These are phyloP conservation scores for Poecilia latipinna DNA, from an alignment of 2,113 vertebrate species.

Conservation along the genomic window DNA sequence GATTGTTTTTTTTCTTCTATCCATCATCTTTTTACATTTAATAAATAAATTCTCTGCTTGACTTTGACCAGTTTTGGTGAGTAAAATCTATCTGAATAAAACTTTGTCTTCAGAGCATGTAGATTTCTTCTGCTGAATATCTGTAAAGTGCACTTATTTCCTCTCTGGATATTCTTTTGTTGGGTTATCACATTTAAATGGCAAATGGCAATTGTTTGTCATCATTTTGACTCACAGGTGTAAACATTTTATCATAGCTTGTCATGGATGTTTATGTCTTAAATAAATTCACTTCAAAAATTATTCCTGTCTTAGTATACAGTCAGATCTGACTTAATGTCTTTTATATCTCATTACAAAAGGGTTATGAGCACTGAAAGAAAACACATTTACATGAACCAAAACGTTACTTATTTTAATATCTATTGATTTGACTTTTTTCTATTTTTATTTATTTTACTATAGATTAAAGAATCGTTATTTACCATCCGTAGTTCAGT, in stretches of 20 bases:
- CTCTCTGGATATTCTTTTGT: slow-evolving; percentile 43
- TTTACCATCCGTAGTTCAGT: too few relatives aligned
- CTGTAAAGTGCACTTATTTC: slow-evolving; percentile 70
- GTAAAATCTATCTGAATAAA: neutral
- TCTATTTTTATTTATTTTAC: too few relatives aligned
- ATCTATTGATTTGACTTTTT: too few relatives aligned
- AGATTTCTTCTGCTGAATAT: slow-evolving; percentile 44
- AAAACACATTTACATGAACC: neutral
- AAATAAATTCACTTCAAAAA: slow-evolving; percentile 45
- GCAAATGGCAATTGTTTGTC: neutral
- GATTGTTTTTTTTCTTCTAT: neutral
- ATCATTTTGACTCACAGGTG: slow-evolving; percentile 3
- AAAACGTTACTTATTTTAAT: neutral
- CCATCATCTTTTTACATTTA: neutral
- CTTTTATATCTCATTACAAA: neutral
- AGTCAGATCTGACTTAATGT: neutral
- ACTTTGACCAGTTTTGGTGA: neutral
- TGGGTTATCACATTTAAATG: neutral
- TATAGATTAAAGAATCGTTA: too few relatives aligned
- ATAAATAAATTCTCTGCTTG: neutral
- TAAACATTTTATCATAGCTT: slow-evolving; percentile 36
- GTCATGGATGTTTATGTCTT: slow-evolving; percentile 39
- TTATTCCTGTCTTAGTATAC: neutral
- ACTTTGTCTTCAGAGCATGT: neutral
- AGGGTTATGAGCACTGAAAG: neutral